phyloP scores from a whole-genome alignment of 2,888 invertebrate genomes.

The Candidula unifasciata region DNA sequence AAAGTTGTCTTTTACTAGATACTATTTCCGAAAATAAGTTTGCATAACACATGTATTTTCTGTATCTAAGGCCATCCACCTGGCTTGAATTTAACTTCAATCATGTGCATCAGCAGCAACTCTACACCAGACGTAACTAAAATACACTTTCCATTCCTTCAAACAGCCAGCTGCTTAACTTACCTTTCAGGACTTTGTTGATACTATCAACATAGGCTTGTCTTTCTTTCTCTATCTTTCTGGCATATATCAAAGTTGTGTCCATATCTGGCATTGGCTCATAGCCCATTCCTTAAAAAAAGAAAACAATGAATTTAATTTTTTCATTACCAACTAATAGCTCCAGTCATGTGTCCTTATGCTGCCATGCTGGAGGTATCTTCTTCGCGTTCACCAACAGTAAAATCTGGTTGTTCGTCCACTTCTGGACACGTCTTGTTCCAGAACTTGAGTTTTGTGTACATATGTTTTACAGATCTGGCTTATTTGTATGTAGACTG shows the following conservation, averaged over 20 bases:
- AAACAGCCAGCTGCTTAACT: slow-evolving; percentile 74
- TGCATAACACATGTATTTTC: too few relatives aligned
- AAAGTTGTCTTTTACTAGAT: too few relatives aligned
- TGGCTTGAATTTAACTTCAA: neutral
- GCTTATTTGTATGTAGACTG: too few relatives aligned
- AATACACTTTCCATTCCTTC: neutral
- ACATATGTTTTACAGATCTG: too few relatives aligned
- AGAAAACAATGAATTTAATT: neutral
- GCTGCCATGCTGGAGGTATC: too few relatives aligned
- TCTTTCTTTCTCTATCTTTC: slow-evolving; percentile 69
- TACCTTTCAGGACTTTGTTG: slow-evolving; percentile 85
- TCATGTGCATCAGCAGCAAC: too few relatives aligned
- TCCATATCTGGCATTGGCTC: slow-evolving; percentile 96
- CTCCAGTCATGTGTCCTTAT: neutral
- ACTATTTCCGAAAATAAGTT: too few relatives aligned
- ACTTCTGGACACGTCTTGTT: too few relatives aligned
- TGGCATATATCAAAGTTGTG: slow-evolving; percentile 96
- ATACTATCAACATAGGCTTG: slow-evolving; percentile 72
- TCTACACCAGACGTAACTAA: neutral
- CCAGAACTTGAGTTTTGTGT: too few relatives aligned
- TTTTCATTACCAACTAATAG: neutral
- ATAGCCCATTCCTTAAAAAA: slow-evolving; percentile 90
- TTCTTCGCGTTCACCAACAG: too few relatives aligned
- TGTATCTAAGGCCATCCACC: too few relatives aligned
- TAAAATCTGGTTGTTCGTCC: too few relatives aligned